Evolutionary conservation across 2,113 vertebrate genomes (phyloP).

Genomic region (Clarias macrocephalus): DNA sequence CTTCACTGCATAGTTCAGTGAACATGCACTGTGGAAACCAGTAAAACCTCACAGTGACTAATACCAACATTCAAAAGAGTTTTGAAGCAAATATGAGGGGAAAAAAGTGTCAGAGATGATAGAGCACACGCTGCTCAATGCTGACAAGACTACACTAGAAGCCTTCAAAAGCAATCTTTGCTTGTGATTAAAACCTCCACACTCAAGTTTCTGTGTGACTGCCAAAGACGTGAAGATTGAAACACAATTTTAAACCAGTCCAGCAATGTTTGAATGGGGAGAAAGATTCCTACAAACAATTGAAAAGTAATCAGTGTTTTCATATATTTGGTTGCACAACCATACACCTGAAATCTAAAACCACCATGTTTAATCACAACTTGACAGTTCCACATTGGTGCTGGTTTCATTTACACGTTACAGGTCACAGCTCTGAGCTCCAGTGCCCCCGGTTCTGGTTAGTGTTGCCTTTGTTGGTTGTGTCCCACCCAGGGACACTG

Average conservation of each 20-base stretch:
- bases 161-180: not conserved
- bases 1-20: conserved; percentile 31
- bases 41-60: conserved; percentile 21
- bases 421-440: not conserved
- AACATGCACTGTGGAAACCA: conserved; percentile 29
- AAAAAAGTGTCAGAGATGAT: not conserved
- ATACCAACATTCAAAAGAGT: conserved; percentile 17
- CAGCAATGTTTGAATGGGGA: not conserved
- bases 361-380: no score
- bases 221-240: not conserved
- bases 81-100: conserved; percentile 22
- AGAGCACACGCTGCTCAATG: not conserved
- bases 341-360: not conserved
- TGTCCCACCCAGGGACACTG: not conserved
- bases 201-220: not conserved
- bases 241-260: conserved; percentile 1
- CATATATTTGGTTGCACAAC: not conserved
- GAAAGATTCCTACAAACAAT: not conserved
- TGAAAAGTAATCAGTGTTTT: conserved; percentile 1
- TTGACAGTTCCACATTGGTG: not conserved
- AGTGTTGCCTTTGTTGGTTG: not conserved
- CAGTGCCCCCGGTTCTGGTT: not conserved
- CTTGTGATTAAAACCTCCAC: not conserved
- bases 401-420: not conserved
- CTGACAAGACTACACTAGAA: not conserved